Conservation (phyloP, 2,888 invertebrate species). For the Lutraria lutraria region DNA sequence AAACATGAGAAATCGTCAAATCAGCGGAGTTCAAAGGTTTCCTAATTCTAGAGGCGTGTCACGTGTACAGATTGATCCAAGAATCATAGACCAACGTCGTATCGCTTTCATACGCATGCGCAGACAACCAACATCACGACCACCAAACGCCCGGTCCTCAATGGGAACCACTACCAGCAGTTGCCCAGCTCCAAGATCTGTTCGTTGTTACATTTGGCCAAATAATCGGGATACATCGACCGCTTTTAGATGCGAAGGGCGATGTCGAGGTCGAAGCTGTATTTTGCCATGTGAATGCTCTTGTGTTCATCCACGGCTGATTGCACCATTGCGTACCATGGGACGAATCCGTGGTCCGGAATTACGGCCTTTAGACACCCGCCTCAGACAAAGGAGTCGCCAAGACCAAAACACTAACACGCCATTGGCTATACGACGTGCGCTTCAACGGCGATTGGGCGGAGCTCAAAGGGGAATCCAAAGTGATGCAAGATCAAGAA, state of each 20-base stretch:
- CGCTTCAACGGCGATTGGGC: not conserved
- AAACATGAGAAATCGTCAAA: not conserved
- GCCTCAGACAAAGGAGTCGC: not conserved
- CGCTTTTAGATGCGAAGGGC: conserved; percentile 44
- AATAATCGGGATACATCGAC: conserved; percentile 11
- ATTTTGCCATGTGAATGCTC: conserved; percentile 45
- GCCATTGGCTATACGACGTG: not conserved
- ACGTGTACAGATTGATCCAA: not conserved
- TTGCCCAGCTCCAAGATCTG: conserved; percentile 30
- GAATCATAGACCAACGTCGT: conserved; percentile 3
- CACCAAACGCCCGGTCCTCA: not conserved
- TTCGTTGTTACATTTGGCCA: conserved; percentile 42
- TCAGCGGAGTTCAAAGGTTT: not conserved
- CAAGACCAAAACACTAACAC: conserved; percentile 6
- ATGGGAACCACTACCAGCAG: not conserved
- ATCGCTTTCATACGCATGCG: conserved; percentile 15
- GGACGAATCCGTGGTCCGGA: conserved; percentile 45
- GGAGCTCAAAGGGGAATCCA: not conserved
- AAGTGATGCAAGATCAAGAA: not conserved
- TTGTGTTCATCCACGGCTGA: conserved; percentile 40
- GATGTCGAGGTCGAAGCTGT: conserved; percentile 30
- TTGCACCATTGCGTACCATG: conserved; percentile 2
- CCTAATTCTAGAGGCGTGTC: not conserved
- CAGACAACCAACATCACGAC: not conserved
- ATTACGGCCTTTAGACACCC: conserved; percentile 26